Percentiles rank a stretch among this genome's conserved stretches.
Evolutionary conservation across 2,888 invertebrate species (phyloP).

Genomic region (Lagria hirta): DNA sequence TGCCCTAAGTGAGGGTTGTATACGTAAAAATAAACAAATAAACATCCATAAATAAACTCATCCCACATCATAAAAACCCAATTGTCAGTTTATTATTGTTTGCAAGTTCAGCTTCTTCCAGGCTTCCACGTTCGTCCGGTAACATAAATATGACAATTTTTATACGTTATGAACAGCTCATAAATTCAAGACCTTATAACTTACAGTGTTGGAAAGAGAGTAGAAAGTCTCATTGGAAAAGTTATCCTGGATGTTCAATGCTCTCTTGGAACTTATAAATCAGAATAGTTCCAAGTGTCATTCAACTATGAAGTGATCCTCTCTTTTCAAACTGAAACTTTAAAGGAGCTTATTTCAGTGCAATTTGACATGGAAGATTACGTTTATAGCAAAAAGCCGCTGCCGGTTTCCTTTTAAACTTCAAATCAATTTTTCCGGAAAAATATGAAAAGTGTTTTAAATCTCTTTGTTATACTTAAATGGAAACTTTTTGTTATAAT

Average conservation of each 20-base stretch:
- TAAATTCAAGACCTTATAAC: conserved; percentile 28
- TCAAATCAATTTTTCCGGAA: too few relatives aligned
- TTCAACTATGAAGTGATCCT: conserved; percentile 19
- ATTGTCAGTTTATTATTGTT: background rate
- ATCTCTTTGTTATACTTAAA: too few relatives aligned
- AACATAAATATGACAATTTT: conserved; percentile 26
- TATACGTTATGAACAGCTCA: conserved; percentile 28
- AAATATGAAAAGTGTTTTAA: too few relatives aligned
- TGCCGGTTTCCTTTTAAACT: too few relatives aligned
- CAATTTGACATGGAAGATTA: conserved; percentile 18
- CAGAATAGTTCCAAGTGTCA: conserved; percentile 28
- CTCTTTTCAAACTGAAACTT: conserved; percentile 12
- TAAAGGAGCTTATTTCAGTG: conserved; percentile 13
- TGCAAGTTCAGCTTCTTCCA: background rate
- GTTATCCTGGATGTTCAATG: conserved; percentile 26
- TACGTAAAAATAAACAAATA: too few relatives aligned
- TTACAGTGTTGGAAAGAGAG: conserved; percentile 28
- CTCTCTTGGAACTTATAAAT: conserved; percentile 33
- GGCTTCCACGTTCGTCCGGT: background rate
- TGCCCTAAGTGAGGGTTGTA: too few relatives aligned
- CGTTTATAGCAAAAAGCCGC: conserved; percentile 3
- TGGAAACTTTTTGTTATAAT: too few relatives aligned
- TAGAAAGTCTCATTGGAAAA: conserved; percentile 34
- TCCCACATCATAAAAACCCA: background rate
- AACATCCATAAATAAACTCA: too few relatives aligned